These are phyloP conservation scores for Bombylius major DNA, from an alignment of 2,888 invertebrate genomes.

Conservation along the genomic window DNA sequence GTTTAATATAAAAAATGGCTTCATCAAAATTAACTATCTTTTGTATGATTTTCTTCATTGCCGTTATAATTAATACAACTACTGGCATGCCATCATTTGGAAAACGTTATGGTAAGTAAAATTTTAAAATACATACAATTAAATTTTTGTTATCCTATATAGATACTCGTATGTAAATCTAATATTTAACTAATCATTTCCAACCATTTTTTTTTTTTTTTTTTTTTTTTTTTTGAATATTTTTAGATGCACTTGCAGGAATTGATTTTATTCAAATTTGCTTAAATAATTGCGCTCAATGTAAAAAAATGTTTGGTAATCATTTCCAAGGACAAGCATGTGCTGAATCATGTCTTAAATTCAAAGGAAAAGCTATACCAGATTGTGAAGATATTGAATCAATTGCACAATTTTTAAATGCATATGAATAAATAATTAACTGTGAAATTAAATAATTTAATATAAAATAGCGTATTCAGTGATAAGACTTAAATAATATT, in stretches of 20 bases:
- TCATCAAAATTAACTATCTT: constrained; percentile 13
- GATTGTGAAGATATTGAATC: constrained; percentile 75
- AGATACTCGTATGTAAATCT: no score
- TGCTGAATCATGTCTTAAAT: constrained; percentile 72
- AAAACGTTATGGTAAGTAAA: constrained; percentile 31
- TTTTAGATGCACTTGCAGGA: constrained; percentile 29
- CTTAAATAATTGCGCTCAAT: constrained; percentile 78
- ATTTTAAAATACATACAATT: no score
- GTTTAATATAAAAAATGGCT: background rate
- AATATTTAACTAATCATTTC: no score
- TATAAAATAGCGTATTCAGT: no score
- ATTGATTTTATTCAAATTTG: constrained; percentile 54
- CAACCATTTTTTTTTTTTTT: no score
- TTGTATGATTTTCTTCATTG: constrained; percentile 18
- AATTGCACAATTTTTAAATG: constrained; percentile 63
- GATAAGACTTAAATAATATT: no score
- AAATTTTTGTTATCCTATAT: no score
- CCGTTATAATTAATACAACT: constrained; percentile 17
- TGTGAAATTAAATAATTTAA: no score
- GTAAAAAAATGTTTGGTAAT: constrained; percentile 75
- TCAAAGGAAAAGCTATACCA: constrained; percentile 69
- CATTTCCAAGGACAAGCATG: constrained; percentile 80
- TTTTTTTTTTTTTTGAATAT: background rate
- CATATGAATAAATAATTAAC: constrained; percentile 36
- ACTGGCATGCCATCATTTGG: constrained; percentile 28